Evolutionary conservation across 2,113 vertebrate species (phyloP), one percentile per base, ranked within the genome.

Genomic region (Phaethon lepturus): DNA sequence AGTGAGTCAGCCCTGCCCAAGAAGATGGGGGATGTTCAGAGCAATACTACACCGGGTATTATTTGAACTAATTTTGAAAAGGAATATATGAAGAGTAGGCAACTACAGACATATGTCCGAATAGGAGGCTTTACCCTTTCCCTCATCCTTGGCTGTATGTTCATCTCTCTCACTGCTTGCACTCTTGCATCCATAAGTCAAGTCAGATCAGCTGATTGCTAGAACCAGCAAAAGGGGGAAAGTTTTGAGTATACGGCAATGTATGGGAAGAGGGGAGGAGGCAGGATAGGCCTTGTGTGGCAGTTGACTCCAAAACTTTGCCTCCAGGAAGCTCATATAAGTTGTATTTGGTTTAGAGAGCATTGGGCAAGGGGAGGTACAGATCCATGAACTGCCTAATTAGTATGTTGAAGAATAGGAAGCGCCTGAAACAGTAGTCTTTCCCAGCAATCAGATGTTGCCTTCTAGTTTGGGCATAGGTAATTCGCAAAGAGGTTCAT

Each of bases 361-460:
- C 5, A 0, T 23, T 73, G 40, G 8, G 7, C 0, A 0, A 25
- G 16, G 13, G 38, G 17, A 50, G 29, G 26, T 35, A 29, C 58
- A 62, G 31, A 50, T 44, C 77, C 33, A 35, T 42, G 29, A 71
- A 47, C 44, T 33, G 26, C 29, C 24, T 71, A 31, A 33, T 56
- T 29, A 29, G 23, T 25, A 17, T 25, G 44, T 38, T 64, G 45
- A 26, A 59, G 33, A 66, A 40, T 17, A 60, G n/a, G 29, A 58
- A 25, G 20, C 19, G 4, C 44, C 55, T 84, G 69, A 26, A 79
- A 40, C 8, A 28, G 63, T 10, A 38, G 31, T n/a, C 45, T 80
- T 75, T 85, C 74, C n/a, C n/a, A 38, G 50, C 33, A 49, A 8
- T 55, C 40, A 25, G 38, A 6, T 53, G 33, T 75, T 49, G 22